phyloP scores from a whole-genome alignment of 1,140 invertebrate species.

The Papilio helenus region DNA sequence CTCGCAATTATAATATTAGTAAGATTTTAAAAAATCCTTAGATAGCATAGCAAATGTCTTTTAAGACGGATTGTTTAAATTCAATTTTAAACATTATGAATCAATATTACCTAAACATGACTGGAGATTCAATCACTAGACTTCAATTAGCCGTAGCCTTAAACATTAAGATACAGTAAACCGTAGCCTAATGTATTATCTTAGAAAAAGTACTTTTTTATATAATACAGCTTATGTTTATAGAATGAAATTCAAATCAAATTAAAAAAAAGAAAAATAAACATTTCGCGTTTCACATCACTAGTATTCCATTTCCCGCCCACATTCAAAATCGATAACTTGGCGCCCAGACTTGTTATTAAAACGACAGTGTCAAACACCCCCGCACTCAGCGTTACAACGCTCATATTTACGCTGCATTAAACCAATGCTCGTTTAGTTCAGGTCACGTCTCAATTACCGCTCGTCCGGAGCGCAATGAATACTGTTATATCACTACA shows the following conservation, averaged over 20 bases:
- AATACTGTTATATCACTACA: neutral
- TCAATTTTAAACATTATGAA: too few species aligned
- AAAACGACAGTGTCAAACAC: slow-evolving; percentile 28
- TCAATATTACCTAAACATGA: too few species aligned
- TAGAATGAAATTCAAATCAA: neutral
- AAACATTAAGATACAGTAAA: too few species aligned
- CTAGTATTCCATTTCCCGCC: slow-evolving; percentile 2
- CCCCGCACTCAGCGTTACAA: slow-evolving; percentile 1
- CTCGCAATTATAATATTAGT: too few species aligned
- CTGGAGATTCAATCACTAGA: too few species aligned
- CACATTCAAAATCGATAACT: slow-evolving; percentile 9
- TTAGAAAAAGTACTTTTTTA: too few species aligned
- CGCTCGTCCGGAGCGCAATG: neutral
- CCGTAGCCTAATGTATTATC: too few species aligned
- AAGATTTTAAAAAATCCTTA: too few species aligned
- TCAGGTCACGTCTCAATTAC: slow-evolving; percentile 17
- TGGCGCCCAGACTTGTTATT: slow-evolving; percentile 29
- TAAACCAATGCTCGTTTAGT: slow-evolving; percentile 29
- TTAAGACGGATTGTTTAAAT: too few species aligned
- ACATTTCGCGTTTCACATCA: neutral
- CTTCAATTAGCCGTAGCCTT: too few species aligned
- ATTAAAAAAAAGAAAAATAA: neutral
- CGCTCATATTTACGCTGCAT: slow-evolving; percentile 32
- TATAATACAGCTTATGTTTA: neutral
- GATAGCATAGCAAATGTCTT: too few species aligned